phyloP scores from a whole-genome alignment of 1,140 invertebrate genomes.

The Drosophila carrolli region DNA sequence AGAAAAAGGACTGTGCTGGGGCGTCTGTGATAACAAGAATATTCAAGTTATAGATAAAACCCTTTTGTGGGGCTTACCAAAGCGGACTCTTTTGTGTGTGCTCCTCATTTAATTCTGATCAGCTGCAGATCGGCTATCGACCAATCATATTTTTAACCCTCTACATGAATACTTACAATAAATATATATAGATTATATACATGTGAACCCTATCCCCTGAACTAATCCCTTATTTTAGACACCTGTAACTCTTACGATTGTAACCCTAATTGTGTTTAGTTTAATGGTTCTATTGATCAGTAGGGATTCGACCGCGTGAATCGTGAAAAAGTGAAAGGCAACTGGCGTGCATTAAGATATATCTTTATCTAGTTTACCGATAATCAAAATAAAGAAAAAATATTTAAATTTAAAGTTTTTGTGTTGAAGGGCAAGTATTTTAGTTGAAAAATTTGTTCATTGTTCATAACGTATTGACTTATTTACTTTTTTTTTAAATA shows the following conservation, averaged over 20 bases:
- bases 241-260: not conserved
- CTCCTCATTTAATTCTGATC: conserved; percentile 16
- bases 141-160: conserved; percentile 1
- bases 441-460: too few relatives aligned
- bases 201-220: not conserved
- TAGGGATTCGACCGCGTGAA: not conserved
- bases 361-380: conserved; percentile 14
- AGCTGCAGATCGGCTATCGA: conserved; percentile 14
- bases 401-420: not conserved
- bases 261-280: not conserved
- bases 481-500: too few relatives aligned
- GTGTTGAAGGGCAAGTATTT: not conserved
- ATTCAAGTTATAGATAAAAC: not conserved
- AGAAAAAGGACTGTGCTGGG: conserved; percentile 2
- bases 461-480: too few relatives aligned
- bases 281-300: conserved; percentile 27
- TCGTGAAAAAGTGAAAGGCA: not conserved
- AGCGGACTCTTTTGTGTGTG: conserved; percentile 18
- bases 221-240: conserved; percentile 6
- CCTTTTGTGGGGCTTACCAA: conserved; percentile 1
- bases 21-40: conserved; percentile 51
- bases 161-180: conserved; percentile 1
- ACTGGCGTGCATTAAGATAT: conserved; percentile 10
- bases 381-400: conserved; percentile 6
- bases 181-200: conserved; percentile 10